These are phyloP conservation scores for Cyprinodon tularosa DNA, from an alignment of 2,113 vertebrate species.

Conservation along the genomic window DNA sequence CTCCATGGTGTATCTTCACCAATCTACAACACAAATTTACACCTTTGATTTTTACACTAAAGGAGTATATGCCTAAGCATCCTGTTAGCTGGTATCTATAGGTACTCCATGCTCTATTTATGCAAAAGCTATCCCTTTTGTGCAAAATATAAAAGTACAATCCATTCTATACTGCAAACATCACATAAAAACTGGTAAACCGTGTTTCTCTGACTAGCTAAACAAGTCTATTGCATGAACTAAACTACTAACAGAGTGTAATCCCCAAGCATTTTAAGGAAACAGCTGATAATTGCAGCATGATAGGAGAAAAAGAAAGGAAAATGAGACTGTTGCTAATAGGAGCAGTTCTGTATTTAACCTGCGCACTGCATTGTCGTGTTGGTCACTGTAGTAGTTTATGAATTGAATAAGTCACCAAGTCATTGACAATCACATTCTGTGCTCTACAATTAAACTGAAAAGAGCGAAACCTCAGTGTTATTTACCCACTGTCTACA, in stretches of 20 bases:
- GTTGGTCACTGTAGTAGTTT: conserved; percentile 16
- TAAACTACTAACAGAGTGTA: conserved; percentile 24
- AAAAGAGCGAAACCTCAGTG: conserved; percentile 50
- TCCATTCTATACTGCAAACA: conserved; percentile 1
- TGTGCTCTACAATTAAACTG: conserved; percentile 35
- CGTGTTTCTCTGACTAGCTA: conserved; percentile 12
- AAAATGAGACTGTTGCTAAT: conserved; percentile 13
- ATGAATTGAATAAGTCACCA: conserved; percentile 28
- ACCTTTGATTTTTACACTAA: too few relatives aligned
- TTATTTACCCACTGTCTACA: conserved; percentile 46
- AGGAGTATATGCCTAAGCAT: too few relatives aligned
- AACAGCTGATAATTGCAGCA: conserved; percentile 13
- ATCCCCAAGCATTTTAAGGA: conserved; percentile 20
- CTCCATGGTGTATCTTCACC: too few relatives aligned
- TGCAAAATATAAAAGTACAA: not conserved
- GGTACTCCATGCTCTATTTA: too few relatives aligned
- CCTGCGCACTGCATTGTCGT: conserved; percentile 51
- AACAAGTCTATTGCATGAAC: conserved; percentile 16
- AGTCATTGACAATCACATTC: conserved; percentile 49
- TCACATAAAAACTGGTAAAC: conserved; percentile 7
- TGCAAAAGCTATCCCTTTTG: too few relatives aligned
- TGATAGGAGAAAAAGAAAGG: conserved; percentile 25
- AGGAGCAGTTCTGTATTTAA: conserved; percentile 28
- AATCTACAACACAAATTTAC: too few relatives aligned
- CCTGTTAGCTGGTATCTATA: too few relatives aligned